Conservation (phyloP, 2,113 vertebrate species). For the Petrocephalus zakoni region DNA sequence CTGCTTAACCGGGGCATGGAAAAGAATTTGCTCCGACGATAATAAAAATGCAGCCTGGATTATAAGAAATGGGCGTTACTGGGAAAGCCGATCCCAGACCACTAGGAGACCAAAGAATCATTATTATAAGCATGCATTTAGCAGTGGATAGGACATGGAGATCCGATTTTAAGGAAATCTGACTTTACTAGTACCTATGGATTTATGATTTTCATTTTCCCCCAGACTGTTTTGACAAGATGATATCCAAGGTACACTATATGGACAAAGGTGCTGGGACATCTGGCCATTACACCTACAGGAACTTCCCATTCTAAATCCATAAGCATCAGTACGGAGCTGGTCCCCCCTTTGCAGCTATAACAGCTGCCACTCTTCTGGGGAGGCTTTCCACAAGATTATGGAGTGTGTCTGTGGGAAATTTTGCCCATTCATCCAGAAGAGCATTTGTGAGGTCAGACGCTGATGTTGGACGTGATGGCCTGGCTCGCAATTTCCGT, state of each 20-base stretch:
- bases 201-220: not conserved
- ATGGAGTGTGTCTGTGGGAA: not conserved
- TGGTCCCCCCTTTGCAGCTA: not conserved
- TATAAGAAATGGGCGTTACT: not conserved
- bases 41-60: not conserved
- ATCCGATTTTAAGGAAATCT: not conserved
- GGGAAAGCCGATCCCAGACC: not conserved
- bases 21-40: not conserved
- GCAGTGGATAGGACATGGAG: not conserved
- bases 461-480: not conserved
- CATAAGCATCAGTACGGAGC: not conserved
- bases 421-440: not conserved
- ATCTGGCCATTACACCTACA: not conserved
- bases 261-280: not conserved
- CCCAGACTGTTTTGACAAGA: not conserved
- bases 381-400: not conserved
- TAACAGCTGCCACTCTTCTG: not conserved
- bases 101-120: not conserved
- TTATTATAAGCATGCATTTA: not conserved
- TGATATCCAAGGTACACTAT: not conserved
- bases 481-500: not conserved
- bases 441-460: not conserved
- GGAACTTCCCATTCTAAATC: not conserved
- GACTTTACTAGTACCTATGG: not conserved
- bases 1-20: not conserved